Evolutionary conservation across 2,888 invertebrate species (phyloP).

Genomic region (Agonum fuliginosum): DNA sequence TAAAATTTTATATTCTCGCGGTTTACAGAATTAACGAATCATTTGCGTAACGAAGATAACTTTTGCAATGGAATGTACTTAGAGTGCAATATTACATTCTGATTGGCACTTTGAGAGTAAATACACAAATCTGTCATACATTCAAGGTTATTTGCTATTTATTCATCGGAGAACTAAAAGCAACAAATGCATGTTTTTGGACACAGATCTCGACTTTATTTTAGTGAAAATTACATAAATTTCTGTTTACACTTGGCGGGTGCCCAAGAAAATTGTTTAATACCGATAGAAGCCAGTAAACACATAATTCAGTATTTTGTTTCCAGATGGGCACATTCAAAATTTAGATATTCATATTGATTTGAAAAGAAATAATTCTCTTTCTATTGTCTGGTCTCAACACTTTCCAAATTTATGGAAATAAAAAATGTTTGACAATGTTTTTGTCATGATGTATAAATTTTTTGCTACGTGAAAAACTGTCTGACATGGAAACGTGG

Average conservation of each 20-base stretch:
- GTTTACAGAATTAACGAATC: neutral
- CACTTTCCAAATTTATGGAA: neutral
- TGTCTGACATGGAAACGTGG: slow-evolving; percentile 22
- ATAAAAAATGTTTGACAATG: neutral
- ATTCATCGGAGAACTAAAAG: slow-evolving; percentile 15
- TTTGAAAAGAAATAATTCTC: neutral
- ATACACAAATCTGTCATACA: slow-evolving; percentile 30
- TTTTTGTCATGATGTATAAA: slow-evolving; percentile 4
- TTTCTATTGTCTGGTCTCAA: neutral
- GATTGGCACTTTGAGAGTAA: slow-evolving; percentile 25
- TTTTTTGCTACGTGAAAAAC: neutral
- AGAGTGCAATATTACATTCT: neutral
- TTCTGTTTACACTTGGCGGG: slow-evolving; percentile 23
- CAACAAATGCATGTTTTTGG: slow-evolving; percentile 26
- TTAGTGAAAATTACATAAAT: slow-evolving; percentile 18
- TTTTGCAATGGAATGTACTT: neutral
- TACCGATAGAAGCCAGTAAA: slow-evolving; percentile 5
- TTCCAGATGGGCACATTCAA: neutral
- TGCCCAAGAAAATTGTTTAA: slow-evolving; percentile 32
- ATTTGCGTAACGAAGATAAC: slow-evolving; percentile 19
- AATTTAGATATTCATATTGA: neutral
- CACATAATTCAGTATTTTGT: slow-evolving; percentile 27
- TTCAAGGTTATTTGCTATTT: slow-evolving; percentile 33
- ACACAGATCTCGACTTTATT: slow-evolving; percentile 33
- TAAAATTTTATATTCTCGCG: neutral